Base-by-base conservation (phyloP, 1,140 invertebrate genomes). In the Solenopsis fugax region DNA sequence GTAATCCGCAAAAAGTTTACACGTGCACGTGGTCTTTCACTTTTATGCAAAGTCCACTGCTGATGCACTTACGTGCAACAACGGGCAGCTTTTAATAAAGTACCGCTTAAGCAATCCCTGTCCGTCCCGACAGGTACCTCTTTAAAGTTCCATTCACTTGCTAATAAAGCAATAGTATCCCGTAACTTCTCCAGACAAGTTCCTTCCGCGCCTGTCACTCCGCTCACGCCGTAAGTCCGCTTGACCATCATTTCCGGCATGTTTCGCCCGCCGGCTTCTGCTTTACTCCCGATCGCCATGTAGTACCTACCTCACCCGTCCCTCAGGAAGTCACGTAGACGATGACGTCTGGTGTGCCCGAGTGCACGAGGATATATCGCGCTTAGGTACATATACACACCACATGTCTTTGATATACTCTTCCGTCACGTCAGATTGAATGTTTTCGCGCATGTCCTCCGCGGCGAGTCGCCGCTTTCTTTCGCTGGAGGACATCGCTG, bases 181-280 rank as follows among this genome's bases (percentile, higher is more conserved):
- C 67, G 80, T 82, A 73, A 82, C 52, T 82, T 73, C 21, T 73
- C 24, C 41, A 60, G 80, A 82, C 80, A 82, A 58, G 67, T 73
- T 84, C 69, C 54, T 73, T 84, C 80, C 69, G 80, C 67, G 48
- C 48, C 77, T 81, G 77, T 75, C 80, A 75, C 80, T 84, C 54
- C 45, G 45, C 16, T 75, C 80, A 56, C 54, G 52, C 54, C 37
- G 69, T 34, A 84, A 45, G 69, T 52, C 29, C 41, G 80, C 80
- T 84, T 84, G 80, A 84, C 80, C 80, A 84, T 84, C 80, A 75
- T 84, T 84, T 84, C 80, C 80, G 80, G 41, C 69, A 18, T 58
- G 69, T 75, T 84, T 84, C 80, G 45, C 54, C 60, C 54, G 24
- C 48, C 80, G 67, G 65, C 41, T 41, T 41, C 54, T 21, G 54